Evolutionary conservation across 2,888 invertebrate genomes (phyloP).

Genomic region (Caenorhabditis sp.): DNA sequence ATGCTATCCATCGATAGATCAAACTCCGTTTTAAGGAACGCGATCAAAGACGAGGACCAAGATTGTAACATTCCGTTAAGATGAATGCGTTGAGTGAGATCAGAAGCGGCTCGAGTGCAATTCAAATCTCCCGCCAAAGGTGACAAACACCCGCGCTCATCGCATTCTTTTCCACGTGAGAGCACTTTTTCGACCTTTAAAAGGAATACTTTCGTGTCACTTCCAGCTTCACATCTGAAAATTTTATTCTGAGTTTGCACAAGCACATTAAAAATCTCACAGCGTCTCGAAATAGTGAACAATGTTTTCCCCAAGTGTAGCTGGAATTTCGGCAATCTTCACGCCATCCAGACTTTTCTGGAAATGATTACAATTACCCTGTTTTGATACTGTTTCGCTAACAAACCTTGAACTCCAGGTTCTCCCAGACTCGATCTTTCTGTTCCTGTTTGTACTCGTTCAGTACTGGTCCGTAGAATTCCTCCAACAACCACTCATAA

Average conservation of each 20-base stretch:
- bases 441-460: too few relatives aligned
- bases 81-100: not conserved
- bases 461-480: too few relatives aligned
- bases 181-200: not conserved
- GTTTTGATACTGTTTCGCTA: not conserved
- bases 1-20: too few relatives aligned
- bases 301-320: too few relatives aligned
- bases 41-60: too few relatives aligned
- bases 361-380: not conserved
- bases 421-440: conserved; percentile 5
- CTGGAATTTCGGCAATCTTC: not conserved
- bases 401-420: not conserved
- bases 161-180: not conserved
- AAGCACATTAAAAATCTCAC: too few relatives aligned
- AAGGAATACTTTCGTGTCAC: not conserved
- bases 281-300: not conserved
- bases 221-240: not conserved
- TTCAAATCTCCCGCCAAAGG: not conserved
- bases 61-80: not conserved
- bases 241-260: too few relatives aligned
- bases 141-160: not conserved
- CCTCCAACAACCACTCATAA: too few relatives aligned
- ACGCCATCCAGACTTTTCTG: not conserved
- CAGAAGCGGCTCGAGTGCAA: not conserved
- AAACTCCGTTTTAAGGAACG: too few relatives aligned